Conservation (phyloP, 1,140 invertebrate species). For the Cherax quadricarinatus region DNA sequence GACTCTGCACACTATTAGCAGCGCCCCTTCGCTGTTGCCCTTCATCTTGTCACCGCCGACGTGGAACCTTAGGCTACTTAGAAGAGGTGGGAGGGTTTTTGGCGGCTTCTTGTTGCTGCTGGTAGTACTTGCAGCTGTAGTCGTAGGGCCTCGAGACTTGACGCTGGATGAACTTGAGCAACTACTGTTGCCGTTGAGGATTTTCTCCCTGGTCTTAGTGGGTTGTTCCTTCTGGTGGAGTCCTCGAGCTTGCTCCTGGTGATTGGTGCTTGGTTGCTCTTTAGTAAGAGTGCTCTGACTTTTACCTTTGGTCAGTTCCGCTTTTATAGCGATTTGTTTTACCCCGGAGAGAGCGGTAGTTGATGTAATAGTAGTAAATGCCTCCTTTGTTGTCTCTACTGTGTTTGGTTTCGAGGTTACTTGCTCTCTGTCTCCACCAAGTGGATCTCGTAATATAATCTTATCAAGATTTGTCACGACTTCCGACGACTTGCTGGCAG, state of each 20-base stretch:
- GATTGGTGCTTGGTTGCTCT: background rate
- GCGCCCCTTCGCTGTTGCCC: conserved; percentile 67
- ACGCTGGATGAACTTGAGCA: too few relatives aligned
- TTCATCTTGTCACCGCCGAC: conserved; percentile 61
- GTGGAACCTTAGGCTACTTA: conserved; percentile 23
- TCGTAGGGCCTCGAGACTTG: background rate
- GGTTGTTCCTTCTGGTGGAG: conserved; percentile 18
- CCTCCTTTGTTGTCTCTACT: conserved; percentile 7
- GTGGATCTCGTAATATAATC: conserved; percentile 4
- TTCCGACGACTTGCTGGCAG: conserved; percentile 25
- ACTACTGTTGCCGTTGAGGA: background rate
- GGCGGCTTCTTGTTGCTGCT: conserved; percentile 7
- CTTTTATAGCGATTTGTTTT: background rate
- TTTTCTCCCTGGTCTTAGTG: background rate
- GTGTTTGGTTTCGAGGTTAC: background rate
- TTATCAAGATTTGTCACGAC: conserved; percentile 36
- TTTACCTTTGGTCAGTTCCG: conserved; percentile 6
- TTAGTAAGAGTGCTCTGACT: background rate
- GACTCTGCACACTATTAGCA: conserved; percentile 66
- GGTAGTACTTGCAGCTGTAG: background rate
- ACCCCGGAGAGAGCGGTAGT: background rate
- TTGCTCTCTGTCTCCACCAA: conserved; percentile 18
- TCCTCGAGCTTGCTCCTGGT: background rate
- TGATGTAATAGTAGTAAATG: background rate
- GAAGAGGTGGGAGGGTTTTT: conserved; percentile 42